These are phyloP conservation scores for Naja naja DNA, from an alignment of 2,113 vertebrate genomes.

Conservation along the genomic window DNA sequence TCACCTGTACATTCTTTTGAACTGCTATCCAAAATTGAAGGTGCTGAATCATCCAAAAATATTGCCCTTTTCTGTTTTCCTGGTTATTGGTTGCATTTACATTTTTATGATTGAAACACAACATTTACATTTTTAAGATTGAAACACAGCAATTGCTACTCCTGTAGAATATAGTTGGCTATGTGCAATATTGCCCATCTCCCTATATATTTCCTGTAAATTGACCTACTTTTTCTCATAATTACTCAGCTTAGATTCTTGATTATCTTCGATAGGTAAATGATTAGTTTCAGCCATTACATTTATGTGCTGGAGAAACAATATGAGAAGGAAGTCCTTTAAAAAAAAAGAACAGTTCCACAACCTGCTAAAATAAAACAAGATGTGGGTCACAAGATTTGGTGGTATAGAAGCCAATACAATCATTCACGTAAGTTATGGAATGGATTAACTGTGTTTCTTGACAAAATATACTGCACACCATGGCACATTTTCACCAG, in stretches of 20 bases:
- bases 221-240: not conserved
- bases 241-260: not conserved
- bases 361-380: not conserved
- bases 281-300: not conserved
- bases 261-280: not conserved
- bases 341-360: not conserved
- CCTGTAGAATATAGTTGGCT: not conserved
- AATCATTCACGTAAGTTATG: not conserved
- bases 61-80: not conserved
- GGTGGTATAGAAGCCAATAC: not conserved
- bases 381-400: not conserved
- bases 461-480: not conserved
- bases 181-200: not conserved
- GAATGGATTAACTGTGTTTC: not conserved
- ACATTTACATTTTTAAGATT: not conserved
- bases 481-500: not conserved
- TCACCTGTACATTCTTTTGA: too few species aligned
- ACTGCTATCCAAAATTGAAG: too few species aligned
- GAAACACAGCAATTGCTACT: not conserved
- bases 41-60: too few species aligned
- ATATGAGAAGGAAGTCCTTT: not conserved
- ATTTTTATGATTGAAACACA: not conserved
- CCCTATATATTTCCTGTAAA: not conserved
- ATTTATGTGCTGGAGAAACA: not conserved
- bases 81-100: not conserved